These are phyloP conservation scores for Rhegmatorhina hoffmannsi DNA, from an alignment of 2,113 vertebrate species.

Conservation along the genomic window DNA sequence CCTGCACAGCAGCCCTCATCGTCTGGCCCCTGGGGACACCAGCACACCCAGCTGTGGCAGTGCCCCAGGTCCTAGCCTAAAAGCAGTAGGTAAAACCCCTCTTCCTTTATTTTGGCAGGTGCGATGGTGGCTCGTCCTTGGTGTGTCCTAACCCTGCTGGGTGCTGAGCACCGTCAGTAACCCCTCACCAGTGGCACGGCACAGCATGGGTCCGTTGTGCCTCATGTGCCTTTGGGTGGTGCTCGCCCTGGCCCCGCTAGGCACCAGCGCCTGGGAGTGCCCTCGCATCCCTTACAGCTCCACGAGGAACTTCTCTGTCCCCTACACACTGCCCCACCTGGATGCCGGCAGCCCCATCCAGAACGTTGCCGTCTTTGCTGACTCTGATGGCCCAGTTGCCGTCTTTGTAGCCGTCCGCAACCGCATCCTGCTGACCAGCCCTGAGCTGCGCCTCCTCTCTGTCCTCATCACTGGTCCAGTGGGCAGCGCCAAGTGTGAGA, in stretches of 20 bases:
- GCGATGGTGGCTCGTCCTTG: neutral
- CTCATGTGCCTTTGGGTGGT: neutral
- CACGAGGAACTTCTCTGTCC: conserved; percentile 80
- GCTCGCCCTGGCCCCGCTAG: neutral
- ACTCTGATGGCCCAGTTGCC: accelerated
- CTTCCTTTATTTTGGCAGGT: neutral
- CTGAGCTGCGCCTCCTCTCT: conserved; percentile 49
- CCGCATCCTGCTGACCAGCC: conserved; percentile 81
- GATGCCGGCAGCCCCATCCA: conserved; percentile 77
- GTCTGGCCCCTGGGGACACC: neutral
- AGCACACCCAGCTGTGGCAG: neutral
- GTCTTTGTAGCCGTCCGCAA: conserved; percentile 88
- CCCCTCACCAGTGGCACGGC: neutral
- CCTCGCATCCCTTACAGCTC: conserved; percentile 68
- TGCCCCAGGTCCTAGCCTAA: neutral
- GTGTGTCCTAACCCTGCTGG: accelerated
- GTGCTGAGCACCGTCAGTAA: neutral
- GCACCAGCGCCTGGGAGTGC: conserved; percentile 42
- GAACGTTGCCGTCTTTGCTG: conserved; percentile 70
- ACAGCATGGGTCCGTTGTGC: neutral
- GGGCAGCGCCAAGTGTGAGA: conserved; percentile 79
- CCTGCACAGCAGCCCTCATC: accelerated
- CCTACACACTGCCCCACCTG: conserved; percentile 83
- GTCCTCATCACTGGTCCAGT: conserved; percentile 83
- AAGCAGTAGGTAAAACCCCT: accelerated